A percentile compares a stretch with the other conserved stretches of the same genome.
Conservation (phyloP, 2,113 vertebrate genomes). For the Cardinalis cardinalis region DNA sequence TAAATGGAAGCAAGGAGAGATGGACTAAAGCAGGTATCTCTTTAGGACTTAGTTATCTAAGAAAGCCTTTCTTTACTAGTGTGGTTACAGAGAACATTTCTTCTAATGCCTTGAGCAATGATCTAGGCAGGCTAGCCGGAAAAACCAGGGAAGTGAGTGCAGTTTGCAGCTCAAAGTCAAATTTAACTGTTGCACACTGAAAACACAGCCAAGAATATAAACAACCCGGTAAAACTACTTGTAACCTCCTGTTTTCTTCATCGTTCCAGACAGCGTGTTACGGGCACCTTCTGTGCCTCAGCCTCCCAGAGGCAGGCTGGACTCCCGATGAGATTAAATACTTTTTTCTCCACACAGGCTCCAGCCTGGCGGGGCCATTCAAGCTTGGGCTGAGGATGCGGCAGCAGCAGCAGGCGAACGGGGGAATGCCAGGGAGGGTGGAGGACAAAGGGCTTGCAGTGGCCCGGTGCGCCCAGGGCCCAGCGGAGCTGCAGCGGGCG, state of each 20-base stretch:
- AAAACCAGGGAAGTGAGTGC: not conserved
- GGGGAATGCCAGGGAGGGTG: fast-evolving
- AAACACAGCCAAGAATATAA: not conserved
- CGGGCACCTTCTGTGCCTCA: fast-evolving
- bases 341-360: not conserved
- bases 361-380: not conserved
- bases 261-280: fast-evolving
- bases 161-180: not conserved
- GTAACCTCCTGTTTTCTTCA: not conserved
- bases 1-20: not conserved
- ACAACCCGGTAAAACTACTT: not conserved
- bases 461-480: fast-evolving
- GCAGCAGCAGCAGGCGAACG: not conserved
- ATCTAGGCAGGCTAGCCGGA: not conserved
- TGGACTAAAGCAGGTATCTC: not conserved
- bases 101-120: not conserved
- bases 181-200: not conserved
- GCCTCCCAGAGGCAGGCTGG: not conserved
- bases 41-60: not conserved
- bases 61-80: not conserved
- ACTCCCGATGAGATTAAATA: not conserved
- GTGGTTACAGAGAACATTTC: not conserved
- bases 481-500: fast-evolving
- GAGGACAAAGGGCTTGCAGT: fast-evolving
- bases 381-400: not conserved